Percentiles rank a stretch among this genome's conserved stretches.
phyloP scores from a whole-genome alignment of 2,797 vertebrate genomes.

The Crotalus adamanteus region DNA sequence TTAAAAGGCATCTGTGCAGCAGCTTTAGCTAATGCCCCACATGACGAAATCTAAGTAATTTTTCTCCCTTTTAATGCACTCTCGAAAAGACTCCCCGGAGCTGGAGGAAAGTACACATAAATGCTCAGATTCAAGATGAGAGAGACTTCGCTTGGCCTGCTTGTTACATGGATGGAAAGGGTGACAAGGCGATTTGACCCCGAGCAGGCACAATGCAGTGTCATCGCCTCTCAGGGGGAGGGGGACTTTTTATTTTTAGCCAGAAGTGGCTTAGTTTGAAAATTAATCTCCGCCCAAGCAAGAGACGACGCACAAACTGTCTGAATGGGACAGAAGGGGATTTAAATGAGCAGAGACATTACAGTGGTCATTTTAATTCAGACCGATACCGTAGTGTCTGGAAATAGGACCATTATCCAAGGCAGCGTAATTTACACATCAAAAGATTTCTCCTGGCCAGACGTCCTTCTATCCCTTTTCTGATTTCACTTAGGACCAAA shows the following conservation, averaged over 20 bases:
- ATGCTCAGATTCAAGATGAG: background rate
- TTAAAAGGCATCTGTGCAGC: constrained; percentile 3
- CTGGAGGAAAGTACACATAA: background rate
- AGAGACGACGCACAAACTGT: constrained; percentile 36
- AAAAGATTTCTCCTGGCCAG: background rate
- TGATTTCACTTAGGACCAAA: background rate
- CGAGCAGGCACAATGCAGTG: background rate
- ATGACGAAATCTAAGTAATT: background rate
- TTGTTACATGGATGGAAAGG: background rate
- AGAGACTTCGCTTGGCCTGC: background rate
- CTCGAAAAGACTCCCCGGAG: background rate
- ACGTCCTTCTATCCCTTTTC: background rate
- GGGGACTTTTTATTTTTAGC: constrained; percentile 39
- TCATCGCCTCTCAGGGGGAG: background rate
- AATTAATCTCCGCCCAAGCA: constrained; percentile 12
- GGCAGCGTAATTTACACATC: constrained; percentile 18
- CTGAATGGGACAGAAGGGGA: background rate
- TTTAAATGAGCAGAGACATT: constrained; percentile 40
- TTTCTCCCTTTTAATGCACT: constrained; percentile 16
- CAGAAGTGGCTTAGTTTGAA: constrained; percentile 23
- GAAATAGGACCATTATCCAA: constrained; percentile 12
- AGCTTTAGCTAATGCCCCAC: background rate
- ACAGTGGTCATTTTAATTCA: constrained; percentile 42
- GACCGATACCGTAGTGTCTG: background rate
- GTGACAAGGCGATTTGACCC: constrained; percentile 1